Evolutionary conservation across 2,888 invertebrate genomes (phyloP).

Genomic region (Nomada ruficornis): DNA sequence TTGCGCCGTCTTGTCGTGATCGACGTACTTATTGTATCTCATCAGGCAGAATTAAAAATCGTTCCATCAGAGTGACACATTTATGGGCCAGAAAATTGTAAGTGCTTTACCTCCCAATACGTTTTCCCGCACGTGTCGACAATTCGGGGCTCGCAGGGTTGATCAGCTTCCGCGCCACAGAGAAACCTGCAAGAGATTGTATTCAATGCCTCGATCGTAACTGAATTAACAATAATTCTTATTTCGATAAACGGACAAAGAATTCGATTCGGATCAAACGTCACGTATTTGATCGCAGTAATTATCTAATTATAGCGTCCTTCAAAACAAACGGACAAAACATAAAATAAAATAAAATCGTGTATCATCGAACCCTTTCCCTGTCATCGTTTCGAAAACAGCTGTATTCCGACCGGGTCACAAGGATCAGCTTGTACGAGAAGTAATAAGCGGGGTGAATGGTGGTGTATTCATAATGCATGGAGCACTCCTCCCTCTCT

Average conservation of each 20-base stretch:
- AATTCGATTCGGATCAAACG: no score
- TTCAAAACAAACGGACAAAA: background rate
- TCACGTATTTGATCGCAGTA: no score
- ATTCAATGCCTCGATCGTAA: no score
- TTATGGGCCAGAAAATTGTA: background rate
- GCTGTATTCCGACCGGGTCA: constrained; percentile 3
- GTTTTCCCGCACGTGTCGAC: background rate
- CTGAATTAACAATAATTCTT: no score
- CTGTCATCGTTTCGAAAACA: constrained; percentile 1
- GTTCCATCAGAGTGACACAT: background rate
- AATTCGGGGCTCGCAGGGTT: background rate
- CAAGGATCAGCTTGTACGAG: constrained; percentile 60
- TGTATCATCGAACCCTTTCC: background rate
- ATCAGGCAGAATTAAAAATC: background rate
- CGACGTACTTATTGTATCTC: no score
- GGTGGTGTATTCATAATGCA: constrained; percentile 80
- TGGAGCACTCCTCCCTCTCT: constrained; percentile 58
- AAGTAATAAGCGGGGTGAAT: constrained; percentile 79
- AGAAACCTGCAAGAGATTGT: no score
- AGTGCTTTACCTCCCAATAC: no score
- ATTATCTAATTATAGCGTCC: no score
- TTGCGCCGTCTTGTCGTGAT: no score
- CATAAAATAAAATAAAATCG: background rate
- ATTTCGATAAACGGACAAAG: no score
- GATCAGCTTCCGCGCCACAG: background rate